A percentile compares a stretch with the other conserved stretches of the same genome.
phyloP scores from a whole-genome alignment of 2,113 vertebrate species.

The Brachyistius frenatus region DNA sequence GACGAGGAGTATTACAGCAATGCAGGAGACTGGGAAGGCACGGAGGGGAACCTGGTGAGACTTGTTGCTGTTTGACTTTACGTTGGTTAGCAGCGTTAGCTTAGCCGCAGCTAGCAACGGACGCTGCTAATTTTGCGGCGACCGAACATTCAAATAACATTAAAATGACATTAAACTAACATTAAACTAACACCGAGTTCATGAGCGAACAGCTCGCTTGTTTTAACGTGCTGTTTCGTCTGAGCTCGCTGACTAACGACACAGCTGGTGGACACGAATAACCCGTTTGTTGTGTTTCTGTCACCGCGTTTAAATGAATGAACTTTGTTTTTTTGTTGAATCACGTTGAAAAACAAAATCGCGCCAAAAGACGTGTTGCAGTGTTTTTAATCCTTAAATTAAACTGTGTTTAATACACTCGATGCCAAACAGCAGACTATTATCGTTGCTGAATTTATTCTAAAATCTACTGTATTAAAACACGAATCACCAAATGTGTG shows the following conservation, averaged over 20 bases:
- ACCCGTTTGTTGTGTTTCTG: too few relatives aligned
- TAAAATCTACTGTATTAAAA: too few relatives aligned
- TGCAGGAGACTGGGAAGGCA: slow-evolving; percentile 82
- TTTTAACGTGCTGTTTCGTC: neutral
- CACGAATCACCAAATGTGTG: too few relatives aligned
- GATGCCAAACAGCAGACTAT: too few relatives aligned
- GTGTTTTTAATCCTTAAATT: too few relatives aligned
- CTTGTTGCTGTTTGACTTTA: slow-evolving; percentile 55
- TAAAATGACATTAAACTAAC: neutral
- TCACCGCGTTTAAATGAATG: too few relatives aligned
- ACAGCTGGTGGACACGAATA: neutral
- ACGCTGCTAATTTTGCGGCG: neutral
- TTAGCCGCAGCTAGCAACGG: slow-evolving; percentile 2
- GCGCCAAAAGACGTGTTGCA: too few relatives aligned
- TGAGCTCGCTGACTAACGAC: neutral
- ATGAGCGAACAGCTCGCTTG: neutral
- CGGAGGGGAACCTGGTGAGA: slow-evolving; percentile 78
- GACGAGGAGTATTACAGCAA: slow-evolving; percentile 84
- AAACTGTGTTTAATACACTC: too few relatives aligned
- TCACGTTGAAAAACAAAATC: too few relatives aligned
- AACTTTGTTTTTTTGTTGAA: too few relatives aligned
- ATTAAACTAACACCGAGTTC: neutral
- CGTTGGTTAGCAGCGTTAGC: slow-evolving; percentile 38
- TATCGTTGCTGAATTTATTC: too few relatives aligned
- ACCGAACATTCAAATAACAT: too few relatives aligned